Base-by-base conservation (phyloP, 2,113 vertebrate genomes). In the Micronycteris hirsuta region DNA sequence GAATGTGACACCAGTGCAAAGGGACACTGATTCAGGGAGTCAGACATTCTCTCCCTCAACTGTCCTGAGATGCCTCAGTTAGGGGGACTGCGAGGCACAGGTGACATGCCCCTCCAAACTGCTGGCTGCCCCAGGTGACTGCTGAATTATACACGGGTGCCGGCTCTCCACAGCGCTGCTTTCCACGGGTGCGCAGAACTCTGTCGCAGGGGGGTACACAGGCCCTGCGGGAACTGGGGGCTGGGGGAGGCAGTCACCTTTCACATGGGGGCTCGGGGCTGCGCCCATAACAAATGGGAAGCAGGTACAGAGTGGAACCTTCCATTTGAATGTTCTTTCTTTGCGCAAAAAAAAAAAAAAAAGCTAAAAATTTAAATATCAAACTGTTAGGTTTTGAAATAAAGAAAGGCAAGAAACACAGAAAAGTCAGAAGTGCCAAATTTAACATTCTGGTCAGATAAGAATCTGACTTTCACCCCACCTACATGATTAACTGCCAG, bases 341-440 rank as follows among this genome's bases (percentile, higher is more conserved):
- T 90, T 85, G 89, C 85, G 56, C 86, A 95, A 43, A 86, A 58
- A 65, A 58, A 54, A 49, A 22, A 54, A 54, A 54, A 49, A 43
- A 43, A 43, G 61, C 76, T 61, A 17, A 74, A 83, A 80, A 45
- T 89, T 87, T 96, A 84, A 95, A 84, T 96, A 93, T 61, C 84
- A 94, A 94, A 61, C 70, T 63, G 26, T 94, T 92, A 22, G 52
- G 65, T 80, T 93, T 81, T 6, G 17, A 95, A 89, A 89, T 45
- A 78, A 86, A 81, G 71, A 92, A 49, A 95, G 38, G 70, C 61
- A 80, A 83, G 91, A 80, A 85, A 81, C 80, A 73, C 77, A 96
- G 56, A 86, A 74, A 76, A 86, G 38, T 77, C 86, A 85, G 41
- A 91, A 41, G 43, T 31, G 65, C 87, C 94, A 68, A 33, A 36